phyloP scores from a whole-genome alignment of 1,140 invertebrate species.

The Drosophila tsacasi region DNA sequence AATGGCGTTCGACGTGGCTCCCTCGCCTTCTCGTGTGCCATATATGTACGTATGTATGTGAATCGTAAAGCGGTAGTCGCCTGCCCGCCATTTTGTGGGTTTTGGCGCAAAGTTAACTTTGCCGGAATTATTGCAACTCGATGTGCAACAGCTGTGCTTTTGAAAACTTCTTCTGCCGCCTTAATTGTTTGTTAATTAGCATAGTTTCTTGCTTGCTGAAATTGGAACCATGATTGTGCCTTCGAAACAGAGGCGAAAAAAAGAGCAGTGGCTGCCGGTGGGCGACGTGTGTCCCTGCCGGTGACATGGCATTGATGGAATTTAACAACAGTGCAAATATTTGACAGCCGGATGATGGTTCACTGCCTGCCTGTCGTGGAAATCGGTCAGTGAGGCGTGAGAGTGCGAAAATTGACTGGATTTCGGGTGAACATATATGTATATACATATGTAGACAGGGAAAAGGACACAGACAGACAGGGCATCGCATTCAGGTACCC shows the following conservation, averaged over 20 bases:
- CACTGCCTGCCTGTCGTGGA: constrained; percentile 16
- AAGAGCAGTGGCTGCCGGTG: constrained; percentile 9
- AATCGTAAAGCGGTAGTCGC: constrained; percentile 33
- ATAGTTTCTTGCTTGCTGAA: constrained; percentile 34
- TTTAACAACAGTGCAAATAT: constrained; percentile 79
- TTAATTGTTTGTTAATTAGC: constrained; percentile 80
- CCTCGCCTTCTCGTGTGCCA: neutral
- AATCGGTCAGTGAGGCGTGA: constrained; percentile 71
- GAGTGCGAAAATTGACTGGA: constrained; percentile 70
- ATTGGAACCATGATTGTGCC: neutral
- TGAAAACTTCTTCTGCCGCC: constrained; percentile 44
- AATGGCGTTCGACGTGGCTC: constrained; percentile 57
- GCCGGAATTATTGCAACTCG: constrained; percentile 24
- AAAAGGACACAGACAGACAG: neutral
- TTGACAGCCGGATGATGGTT: constrained; percentile 50
- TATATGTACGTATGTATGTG: constrained; percentile 1
- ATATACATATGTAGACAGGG: neutral
- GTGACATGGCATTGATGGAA: constrained; percentile 67
- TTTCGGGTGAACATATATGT: constrained; percentile 37
- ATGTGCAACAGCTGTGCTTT: constrained; percentile 61
- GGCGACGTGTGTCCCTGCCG: constrained; percentile 18
- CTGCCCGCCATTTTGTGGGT: constrained; percentile 56
- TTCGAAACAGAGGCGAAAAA: neutral
- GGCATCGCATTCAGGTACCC: neutral
- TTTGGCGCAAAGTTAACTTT: constrained; percentile 38